phyloP scores from a whole-genome alignment of 2,113 vertebrate genomes.

The Carlito syrichta region DNA sequence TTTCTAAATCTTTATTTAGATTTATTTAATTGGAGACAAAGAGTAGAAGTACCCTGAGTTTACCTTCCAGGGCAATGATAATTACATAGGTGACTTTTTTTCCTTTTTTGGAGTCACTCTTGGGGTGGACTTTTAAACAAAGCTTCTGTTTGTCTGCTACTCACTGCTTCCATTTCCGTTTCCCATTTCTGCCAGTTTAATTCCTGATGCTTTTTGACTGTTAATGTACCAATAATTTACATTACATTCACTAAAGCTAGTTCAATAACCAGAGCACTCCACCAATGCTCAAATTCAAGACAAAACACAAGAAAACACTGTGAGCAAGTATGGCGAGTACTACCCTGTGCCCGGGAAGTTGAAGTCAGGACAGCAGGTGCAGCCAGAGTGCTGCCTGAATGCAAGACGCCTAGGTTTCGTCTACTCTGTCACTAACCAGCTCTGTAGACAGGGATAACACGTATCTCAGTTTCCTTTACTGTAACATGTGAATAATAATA shows the following conservation, averaged over 20 bases:
- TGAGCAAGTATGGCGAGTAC: not conserved
- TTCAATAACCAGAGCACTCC: not conserved
- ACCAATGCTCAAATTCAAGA: not conserved
- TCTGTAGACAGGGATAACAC: not conserved
- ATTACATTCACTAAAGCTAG: not conserved
- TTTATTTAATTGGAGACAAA: too few relatives aligned
- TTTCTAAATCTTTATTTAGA: too few relatives aligned
- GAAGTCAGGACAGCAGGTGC: not conserved
- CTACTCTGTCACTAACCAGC: not conserved
- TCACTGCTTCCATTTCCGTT: not conserved
- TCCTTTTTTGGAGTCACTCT: not conserved
- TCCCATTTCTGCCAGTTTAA: not conserved
- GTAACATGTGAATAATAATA: not conserved
- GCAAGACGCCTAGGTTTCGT: not conserved
- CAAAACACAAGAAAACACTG: not conserved
- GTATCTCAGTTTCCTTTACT: not conserved
- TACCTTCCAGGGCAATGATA: not conserved
- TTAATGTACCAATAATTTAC: not conserved
- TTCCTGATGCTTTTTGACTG: not conserved
- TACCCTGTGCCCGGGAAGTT: not conserved
- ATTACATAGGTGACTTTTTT: not conserved
- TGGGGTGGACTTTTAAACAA: not conserved
- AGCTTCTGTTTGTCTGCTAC: not conserved
- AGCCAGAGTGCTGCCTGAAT: not conserved
- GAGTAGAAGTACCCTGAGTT: not conserved